Percentiles rank a stretch among this genome's conserved stretches.
These are phyloP conservation scores for Varecia variegata DNA, from an alignment of 2,797 vertebrate species.

Conservation along the genomic window DNA sequence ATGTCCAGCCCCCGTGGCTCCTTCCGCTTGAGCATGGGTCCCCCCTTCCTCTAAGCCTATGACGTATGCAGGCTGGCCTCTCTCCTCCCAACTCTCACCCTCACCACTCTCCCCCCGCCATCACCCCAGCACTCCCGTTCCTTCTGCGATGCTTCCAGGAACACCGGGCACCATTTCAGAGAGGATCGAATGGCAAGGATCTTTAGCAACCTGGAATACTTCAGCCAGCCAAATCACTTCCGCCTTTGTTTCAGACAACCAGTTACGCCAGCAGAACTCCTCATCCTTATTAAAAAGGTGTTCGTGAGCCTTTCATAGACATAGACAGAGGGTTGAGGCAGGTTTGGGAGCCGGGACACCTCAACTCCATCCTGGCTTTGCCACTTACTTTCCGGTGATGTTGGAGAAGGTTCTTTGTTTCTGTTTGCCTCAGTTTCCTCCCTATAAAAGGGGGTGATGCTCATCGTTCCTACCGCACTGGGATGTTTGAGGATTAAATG, in stretches of 20 bases:
- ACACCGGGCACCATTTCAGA: background rate
- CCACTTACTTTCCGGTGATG: background rate
- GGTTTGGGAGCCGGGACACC: background rate
- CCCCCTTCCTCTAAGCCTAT: background rate
- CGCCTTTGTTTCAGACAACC: background rate
- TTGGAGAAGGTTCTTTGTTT: background rate
- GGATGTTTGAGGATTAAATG: background rate
- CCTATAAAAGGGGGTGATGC: background rate
- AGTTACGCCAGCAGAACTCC: background rate
- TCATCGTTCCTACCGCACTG: background rate
- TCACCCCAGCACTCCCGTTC: too few relatives aligned
- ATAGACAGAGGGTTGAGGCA: background rate
- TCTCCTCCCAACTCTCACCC: background rate
- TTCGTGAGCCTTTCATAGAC: too few relatives aligned
- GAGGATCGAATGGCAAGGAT: background rate
- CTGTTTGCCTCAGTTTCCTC: background rate
- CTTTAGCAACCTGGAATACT: background rate
- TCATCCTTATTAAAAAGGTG: background rate
- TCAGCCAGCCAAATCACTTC: background rate
- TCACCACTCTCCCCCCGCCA: too few relatives aligned
- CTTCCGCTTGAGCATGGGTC: background rate
- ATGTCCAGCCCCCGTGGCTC: rapidly evolving
- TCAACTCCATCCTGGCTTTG: background rate
- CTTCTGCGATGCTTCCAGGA: background rate
- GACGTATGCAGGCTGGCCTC: background rate